phyloP scores from a whole-genome alignment of 2,888 invertebrate species.

The Villa cingulata region DNA sequence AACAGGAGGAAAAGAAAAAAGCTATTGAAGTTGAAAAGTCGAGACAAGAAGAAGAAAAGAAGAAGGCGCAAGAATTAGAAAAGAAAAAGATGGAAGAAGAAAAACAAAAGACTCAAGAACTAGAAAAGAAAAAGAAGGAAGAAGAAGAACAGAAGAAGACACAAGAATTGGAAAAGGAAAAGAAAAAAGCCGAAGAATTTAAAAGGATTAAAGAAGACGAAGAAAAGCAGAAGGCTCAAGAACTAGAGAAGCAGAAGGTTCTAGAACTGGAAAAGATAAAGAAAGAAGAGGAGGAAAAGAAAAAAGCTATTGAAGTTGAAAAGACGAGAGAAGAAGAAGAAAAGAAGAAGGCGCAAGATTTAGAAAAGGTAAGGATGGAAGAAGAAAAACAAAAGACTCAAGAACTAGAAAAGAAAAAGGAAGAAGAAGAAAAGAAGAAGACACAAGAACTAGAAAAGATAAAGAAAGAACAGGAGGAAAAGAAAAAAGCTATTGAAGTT shows the following conservation, averaged over 20 bases:
- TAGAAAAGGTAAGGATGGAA: constrained; percentile 6
- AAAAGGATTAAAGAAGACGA: background rate
- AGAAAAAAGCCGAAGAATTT: too few relatives aligned
- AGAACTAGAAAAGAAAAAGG: background rate
- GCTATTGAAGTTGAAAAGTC: too few relatives aligned
- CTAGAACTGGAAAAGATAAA: background rate
- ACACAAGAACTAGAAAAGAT: constrained; percentile 13
- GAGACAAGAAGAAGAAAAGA: background rate
- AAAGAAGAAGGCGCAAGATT: background rate
- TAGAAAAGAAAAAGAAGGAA: too few relatives aligned
- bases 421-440: background rate
- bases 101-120: too few relatives aligned
- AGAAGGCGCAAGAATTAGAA: too few relatives aligned
- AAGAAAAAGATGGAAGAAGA: too few relatives aligned
- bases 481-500: constrained; percentile 13
- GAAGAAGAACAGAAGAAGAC: constrained; percentile 6
- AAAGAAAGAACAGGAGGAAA: constrained; percentile 17
- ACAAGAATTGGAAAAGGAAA: too few relatives aligned
- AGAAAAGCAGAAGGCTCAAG: background rate
- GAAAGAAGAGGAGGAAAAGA: too few relatives aligned
- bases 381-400: too few relatives aligned
- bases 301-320: too few relatives aligned
- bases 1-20: too few relatives aligned
- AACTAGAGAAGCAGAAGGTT: background rate
- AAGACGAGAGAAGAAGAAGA: constrained; percentile 7